phyloP scores from a whole-genome alignment of 1,140 invertebrate species.

The Fopius arisanus region DNA sequence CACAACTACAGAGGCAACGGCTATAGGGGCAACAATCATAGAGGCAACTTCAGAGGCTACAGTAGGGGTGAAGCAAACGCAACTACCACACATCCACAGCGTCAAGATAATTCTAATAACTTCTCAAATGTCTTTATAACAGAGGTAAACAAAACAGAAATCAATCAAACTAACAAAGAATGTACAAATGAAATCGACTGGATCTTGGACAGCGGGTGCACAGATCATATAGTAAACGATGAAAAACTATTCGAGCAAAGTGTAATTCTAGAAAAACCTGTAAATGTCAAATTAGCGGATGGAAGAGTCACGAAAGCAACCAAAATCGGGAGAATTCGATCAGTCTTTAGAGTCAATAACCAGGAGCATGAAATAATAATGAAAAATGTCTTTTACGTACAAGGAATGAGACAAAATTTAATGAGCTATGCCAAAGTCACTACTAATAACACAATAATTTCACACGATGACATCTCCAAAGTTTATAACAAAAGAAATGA shows the following conservation, averaged over 20 bases:
- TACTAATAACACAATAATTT: conserved; percentile 32
- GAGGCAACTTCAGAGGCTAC: conserved; percentile 24
- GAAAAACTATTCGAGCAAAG: conserved; percentile 28
- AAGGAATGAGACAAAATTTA: conserved; percentile 38
- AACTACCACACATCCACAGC: neutral
- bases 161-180: neutral
- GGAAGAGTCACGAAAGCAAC: conserved; percentile 37
- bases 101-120: neutral
- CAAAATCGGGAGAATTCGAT: conserved; percentile 35
- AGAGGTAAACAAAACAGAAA: conserved; percentile 10
- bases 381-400: conserved; percentile 30
- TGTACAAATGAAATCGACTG: conserved; percentile 32
- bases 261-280: conserved; percentile 31
- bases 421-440: conserved; percentile 33
- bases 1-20: neutral
- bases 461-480: conserved; percentile 24
- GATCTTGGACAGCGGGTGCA: conserved; percentile 38
- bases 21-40: conserved; percentile 6
- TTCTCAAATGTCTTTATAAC: conserved; percentile 13
- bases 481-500: conserved; percentile 27
- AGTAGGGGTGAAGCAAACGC: conserved; percentile 19
- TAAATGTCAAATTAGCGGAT: conserved; percentile 39
- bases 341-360: conserved; percentile 30
- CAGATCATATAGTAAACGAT: conserved; percentile 36
- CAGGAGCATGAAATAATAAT: conserved; percentile 27